Percentiles rank a stretch among this genome's conserved stretches.
Conservation (phyloP, 2,113 vertebrate genomes). For the Callaeas wilsoni region DNA sequence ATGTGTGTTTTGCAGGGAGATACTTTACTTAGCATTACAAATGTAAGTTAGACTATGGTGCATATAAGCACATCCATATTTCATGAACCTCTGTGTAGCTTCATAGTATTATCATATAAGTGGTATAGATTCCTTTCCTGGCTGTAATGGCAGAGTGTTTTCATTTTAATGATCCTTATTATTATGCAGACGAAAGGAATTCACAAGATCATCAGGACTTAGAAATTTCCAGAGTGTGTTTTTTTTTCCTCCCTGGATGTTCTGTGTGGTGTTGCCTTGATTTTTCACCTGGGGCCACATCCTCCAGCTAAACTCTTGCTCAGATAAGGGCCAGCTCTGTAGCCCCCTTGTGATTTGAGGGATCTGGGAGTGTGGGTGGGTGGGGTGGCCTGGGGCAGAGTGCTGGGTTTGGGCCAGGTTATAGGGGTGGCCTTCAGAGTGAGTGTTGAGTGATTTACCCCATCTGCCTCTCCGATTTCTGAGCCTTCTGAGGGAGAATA, state of each 20-base stretch:
- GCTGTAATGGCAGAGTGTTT: constrained; percentile 18
- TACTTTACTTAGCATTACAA: constrained; percentile 65
- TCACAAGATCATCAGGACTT: background rate
- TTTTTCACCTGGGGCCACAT: background rate
- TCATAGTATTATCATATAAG: constrained; percentile 46
- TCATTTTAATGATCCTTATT: constrained; percentile 60
- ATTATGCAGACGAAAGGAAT: constrained; percentile 32
- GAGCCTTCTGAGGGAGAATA: background rate
- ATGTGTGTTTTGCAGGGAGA: constrained; percentile 44
- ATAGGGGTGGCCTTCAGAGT: background rate
- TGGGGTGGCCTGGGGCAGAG: background rate
- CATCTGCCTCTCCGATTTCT: background rate
- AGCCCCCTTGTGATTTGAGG: background rate
- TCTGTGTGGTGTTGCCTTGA: background rate
- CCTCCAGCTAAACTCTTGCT: background rate
- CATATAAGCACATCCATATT: constrained; percentile 56
- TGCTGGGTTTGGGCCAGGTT: background rate
- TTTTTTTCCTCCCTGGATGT: background rate
- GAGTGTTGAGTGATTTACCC: background rate
- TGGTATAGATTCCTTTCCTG: constrained; percentile 51
- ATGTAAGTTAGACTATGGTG: constrained; percentile 41
- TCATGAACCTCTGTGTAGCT: constrained; percentile 51
- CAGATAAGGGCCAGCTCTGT: rapidly evolving
- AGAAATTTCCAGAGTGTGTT: background rate
- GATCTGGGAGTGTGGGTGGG: background rate